Evolutionary conservation across 2,797 vertebrate species (phyloP).

Genomic region (Pseudomugil tenellus): DNA sequence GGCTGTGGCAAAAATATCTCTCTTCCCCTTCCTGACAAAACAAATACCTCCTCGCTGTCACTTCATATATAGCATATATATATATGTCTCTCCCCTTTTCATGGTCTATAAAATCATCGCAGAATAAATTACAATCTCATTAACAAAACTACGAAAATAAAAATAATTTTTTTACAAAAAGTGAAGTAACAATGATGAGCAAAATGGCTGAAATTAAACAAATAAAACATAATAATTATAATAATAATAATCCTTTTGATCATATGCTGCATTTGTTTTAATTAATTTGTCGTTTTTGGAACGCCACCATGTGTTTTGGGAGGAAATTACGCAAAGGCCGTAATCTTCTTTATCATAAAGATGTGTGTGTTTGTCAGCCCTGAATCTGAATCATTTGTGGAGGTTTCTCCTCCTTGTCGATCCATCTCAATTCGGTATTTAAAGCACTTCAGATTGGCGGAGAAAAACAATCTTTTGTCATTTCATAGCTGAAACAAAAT

Average conservation of each 20-base stretch:
- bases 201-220: constrained; percentile 69
- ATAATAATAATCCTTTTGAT: constrained; percentile 68
- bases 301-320: constrained; percentile 41
- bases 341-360: constrained; percentile 1
- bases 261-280: constrained; percentile 44
- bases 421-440: constrained; percentile 51
- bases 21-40: constrained; percentile 52
- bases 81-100: constrained; percentile 79
- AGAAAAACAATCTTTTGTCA: constrained; percentile 34
- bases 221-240: constrained; percentile 42
- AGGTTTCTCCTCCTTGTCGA: constrained; percentile 46
- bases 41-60: constrained; percentile 82
- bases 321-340: constrained; percentile 38
- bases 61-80: constrained; percentile 76
- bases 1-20: constrained; percentile 77
- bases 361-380: neutral
- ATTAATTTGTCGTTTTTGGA: constrained; percentile 43
- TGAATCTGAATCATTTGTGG: constrained; percentile 34
- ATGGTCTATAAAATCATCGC: constrained; percentile 82
- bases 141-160: constrained; percentile 66
- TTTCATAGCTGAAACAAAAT: constrained; percentile 35
- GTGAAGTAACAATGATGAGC: constrained; percentile 59
- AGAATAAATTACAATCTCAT: constrained; percentile 83
- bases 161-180: constrained; percentile 55
- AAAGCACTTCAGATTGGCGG: neutral